phyloP scores from a whole-genome alignment of 1,140 invertebrate genomes.

The Zelostemma sp. region DNA sequence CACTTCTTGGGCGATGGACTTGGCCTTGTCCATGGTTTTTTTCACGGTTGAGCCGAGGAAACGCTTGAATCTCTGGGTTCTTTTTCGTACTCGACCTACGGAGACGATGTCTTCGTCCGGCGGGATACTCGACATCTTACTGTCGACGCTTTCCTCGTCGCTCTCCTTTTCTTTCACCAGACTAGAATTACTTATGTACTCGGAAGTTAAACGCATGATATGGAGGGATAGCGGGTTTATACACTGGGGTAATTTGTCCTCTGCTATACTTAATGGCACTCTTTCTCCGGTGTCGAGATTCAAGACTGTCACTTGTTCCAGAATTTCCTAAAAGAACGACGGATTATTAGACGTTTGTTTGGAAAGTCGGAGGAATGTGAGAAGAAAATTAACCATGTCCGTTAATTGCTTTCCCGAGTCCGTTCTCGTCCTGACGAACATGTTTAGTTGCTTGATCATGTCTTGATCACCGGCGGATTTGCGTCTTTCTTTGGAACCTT shows the following conservation, averaged over 20 bases:
- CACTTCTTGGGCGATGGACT: slow-evolving; percentile 89
- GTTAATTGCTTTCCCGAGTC: slow-evolving; percentile 87
- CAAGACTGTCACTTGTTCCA: slow-evolving; percentile 92
- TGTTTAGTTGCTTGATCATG: slow-evolving; percentile 77
- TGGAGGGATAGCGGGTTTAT: slow-evolving; percentile 92
- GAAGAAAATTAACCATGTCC: slow-evolving; percentile 75
- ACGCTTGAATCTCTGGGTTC: slow-evolving; percentile 78
- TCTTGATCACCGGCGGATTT: slow-evolving; percentile 82
- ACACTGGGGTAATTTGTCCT: slow-evolving; percentile 90
- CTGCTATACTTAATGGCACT: slow-evolving; percentile 88
- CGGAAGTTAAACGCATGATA: slow-evolving; percentile 93
- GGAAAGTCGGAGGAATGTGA: too few species aligned
- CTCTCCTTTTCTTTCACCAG: slow-evolving; percentile 83
- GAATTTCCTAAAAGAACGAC: slow-evolving; percentile 85
- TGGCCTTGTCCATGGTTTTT: slow-evolving; percentile 91
- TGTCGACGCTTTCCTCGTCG: slow-evolving; percentile 87
- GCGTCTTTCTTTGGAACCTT: slow-evolving; percentile 75
- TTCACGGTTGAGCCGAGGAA: slow-evolving; percentile 89
- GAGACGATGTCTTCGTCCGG: slow-evolving; percentile 71
- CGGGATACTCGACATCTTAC: slow-evolving; percentile 77
- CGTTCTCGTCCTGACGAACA: slow-evolving; percentile 84
- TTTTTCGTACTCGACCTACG: slow-evolving; percentile 69
- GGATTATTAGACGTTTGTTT: too few species aligned
- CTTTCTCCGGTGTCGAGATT: slow-evolving; percentile 95
- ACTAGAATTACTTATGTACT: slow-evolving; percentile 84